Percentiles rank a stretch among this genome's conserved stretches.
These are phyloP conservation scores for Caenorhabditis brenneri DNA, from an alignment of 1,140 invertebrate genomes.

Conservation along the genomic window DNA sequence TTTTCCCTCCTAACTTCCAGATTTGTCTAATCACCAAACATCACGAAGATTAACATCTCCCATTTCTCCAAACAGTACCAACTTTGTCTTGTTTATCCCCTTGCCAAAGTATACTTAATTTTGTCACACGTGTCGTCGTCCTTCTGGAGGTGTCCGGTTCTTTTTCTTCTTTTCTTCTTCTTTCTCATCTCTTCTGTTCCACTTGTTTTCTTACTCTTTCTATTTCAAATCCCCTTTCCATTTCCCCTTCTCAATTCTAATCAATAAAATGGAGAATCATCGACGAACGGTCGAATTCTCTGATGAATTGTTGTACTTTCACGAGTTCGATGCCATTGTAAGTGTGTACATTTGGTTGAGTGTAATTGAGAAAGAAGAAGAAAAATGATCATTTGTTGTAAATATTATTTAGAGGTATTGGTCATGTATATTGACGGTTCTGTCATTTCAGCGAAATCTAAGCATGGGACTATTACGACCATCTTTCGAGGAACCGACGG, in stretches of 20 bases:
- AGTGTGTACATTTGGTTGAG: too few species aligned
- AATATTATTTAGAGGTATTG: background rate
- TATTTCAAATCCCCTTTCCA: too few species aligned
- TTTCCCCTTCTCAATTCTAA: too few species aligned
- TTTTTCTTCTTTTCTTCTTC: background rate
- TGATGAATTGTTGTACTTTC: constrained; percentile 25
- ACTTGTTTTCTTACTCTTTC: background rate
- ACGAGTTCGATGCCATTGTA: constrained; percentile 31
- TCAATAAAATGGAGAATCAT: background rate
- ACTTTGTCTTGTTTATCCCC: too few species aligned
- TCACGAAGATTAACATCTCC: too few species aligned
- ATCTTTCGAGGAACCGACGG: constrained; percentile 10
- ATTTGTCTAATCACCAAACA: too few species aligned
- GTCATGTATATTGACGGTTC: background rate
- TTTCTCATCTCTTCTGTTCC: background rate
- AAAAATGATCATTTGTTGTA: background rate
- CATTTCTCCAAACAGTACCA: too few species aligned
- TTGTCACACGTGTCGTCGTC: too few species aligned
- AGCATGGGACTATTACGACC: constrained; percentile 38
- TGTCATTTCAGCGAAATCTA: constrained; percentile 11
- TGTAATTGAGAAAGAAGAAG: too few species aligned
- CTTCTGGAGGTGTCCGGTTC: background rate
- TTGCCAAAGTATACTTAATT: too few species aligned
- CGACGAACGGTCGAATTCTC: constrained; percentile 2
- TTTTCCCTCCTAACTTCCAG: too few species aligned